Evolutionary conservation across 1,140 invertebrate species (phyloP), one percentile per base, ranked within the genome.

Genomic region (Brachionus plicatilis): DNA sequence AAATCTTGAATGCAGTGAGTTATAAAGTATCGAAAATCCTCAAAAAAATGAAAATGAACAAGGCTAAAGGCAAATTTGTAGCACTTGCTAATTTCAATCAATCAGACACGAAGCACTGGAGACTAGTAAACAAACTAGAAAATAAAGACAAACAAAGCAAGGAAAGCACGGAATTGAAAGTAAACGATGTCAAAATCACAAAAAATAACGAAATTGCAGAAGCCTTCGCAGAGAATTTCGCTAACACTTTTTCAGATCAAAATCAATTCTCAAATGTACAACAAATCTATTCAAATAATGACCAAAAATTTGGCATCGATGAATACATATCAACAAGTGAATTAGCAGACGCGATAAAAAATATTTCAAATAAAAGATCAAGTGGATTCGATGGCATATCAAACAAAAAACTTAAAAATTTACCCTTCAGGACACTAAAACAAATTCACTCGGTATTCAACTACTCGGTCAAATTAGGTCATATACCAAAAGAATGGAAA

Each of bases 401-500:
- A n/a, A 65, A 68, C 53, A 83, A 70, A 65, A 33, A 68, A 12
- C n/a, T 83, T n/a, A 83, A 17, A 53, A 83, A 83, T 8, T 47
- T 83, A 66, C 80, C 80, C 9, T 72, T 45, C 37, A 37, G 37
- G 41, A 72, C 68, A 20, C 68, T 72, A 5, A 53, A 45, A 45
- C 6, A 37, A 41, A 47, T 68, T 43, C 53, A 83, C 14, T 24
- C 80, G 7, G 11, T 27, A 43, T 66, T 83, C 12, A 84, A 84
- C 17, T 33, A n/a, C 7, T 33, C 60, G 12, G 12, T 84, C 2
- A 70, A 75, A 53, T 41, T 47, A 70, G 82, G 82, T 68, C 29
- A 84, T 75, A 37, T 84, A 27, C 85, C 85, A 27, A n/a, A 27
- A 33, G 41, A 33, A 8, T 86, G 85, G 85, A 85, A 70, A 80